phyloP scores from a whole-genome alignment of 1,140 invertebrate species.

The Nymphalis io region DNA sequence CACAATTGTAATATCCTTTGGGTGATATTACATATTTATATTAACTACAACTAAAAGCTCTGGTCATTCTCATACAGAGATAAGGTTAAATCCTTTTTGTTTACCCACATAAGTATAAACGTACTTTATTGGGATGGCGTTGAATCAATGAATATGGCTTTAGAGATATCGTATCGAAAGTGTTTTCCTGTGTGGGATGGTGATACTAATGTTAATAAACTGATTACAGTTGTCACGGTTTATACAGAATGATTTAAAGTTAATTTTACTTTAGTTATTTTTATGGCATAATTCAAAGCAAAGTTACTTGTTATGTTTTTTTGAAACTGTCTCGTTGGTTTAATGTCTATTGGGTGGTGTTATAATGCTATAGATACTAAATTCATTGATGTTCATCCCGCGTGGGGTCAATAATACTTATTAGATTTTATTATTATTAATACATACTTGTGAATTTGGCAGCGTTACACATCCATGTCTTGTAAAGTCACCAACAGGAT shows the following conservation, averaged over 20 bases:
- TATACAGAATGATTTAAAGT: slow-evolving; percentile 36
- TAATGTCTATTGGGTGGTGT: too few species aligned
- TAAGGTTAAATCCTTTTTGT: slow-evolving; percentile 39
- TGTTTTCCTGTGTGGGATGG: slow-evolving; percentile 49
- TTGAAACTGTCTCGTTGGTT: too few species aligned
- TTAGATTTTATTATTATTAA: too few species aligned
- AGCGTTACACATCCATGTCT: too few species aligned
- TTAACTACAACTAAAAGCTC: slow-evolving; percentile 49
- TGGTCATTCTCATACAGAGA: slow-evolving; percentile 42
- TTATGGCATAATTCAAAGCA: neutral
- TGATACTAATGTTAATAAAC: slow-evolving; percentile 57
- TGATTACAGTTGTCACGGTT: slow-evolving; percentile 41
- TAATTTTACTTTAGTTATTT: neutral
- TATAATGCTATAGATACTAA: too few species aligned
- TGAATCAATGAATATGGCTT: slow-evolving; percentile 51
- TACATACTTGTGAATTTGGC: too few species aligned
- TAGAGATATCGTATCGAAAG: slow-evolving; percentile 56
- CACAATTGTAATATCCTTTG: neutral
- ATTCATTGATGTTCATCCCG: too few species aligned
- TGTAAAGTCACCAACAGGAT: too few species aligned
- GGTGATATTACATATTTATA: slow-evolving; percentile 5
- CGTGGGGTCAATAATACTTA: too few species aligned
- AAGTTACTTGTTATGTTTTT: too few species aligned
- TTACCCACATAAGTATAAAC: slow-evolving; percentile 34
- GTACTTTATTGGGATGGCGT: slow-evolving; percentile 38